phyloP scores from a whole-genome alignment of 2,113 vertebrate genomes.

The Antidorcas marsupialis region DNA sequence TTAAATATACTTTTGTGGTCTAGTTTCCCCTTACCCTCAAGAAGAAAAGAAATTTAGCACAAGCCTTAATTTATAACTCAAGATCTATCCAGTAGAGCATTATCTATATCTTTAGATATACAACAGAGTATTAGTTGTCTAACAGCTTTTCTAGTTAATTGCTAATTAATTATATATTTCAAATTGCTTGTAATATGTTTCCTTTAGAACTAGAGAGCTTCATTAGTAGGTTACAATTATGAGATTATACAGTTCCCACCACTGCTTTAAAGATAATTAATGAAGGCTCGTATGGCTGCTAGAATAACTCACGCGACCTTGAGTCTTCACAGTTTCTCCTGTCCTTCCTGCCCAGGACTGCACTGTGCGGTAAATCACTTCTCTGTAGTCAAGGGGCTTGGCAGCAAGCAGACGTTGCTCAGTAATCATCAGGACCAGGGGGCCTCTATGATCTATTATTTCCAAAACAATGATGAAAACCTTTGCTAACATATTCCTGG shows the following conservation, averaged over 20 bases:
- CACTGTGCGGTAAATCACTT: background rate
- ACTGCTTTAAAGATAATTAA: conserved; percentile 48
- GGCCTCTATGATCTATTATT: background rate
- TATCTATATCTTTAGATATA: background rate
- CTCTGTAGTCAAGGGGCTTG: background rate
- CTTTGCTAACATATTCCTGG: background rate
- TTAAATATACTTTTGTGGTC: conserved; percentile 8
- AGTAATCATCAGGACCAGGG: background rate
- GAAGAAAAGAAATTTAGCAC: conserved; percentile 24
- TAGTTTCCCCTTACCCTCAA: background rate
- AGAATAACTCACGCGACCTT: background rate
- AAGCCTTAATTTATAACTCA: conserved; percentile 48
- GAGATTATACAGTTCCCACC: conserved; percentile 38
- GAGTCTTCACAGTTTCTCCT: background rate
- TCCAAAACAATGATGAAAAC: background rate
- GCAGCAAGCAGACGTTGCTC: background rate
- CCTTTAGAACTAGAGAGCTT: conserved; percentile 31
- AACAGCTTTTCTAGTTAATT: conserved; percentile 50
- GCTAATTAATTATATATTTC: conserved; percentile 66
- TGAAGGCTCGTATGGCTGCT: background rate
- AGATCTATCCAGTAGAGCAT: background rate
- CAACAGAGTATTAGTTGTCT: conserved; percentile 26
- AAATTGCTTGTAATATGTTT: conserved; percentile 49
- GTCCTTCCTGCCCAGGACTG: background rate
- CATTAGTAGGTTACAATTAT: conserved; percentile 49